Percentiles rank a stretch among this genome's conserved stretches.
These are phyloP conservation scores for Xanthorhoe spadicearia DNA, from an alignment of 2,888 invertebrate genomes.

Conservation along the genomic window DNA sequence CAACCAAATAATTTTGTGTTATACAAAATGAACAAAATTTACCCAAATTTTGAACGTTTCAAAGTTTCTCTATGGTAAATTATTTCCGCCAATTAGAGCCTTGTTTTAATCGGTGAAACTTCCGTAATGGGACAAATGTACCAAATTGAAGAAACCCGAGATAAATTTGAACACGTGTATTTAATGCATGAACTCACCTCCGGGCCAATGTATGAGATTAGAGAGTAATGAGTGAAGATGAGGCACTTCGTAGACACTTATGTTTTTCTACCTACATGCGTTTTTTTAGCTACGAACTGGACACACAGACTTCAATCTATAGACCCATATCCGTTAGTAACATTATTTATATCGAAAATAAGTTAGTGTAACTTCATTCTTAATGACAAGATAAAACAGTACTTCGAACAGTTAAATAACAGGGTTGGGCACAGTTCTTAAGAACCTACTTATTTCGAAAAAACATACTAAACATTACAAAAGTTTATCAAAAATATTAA, in stretches of 20 bases:
- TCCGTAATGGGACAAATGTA: slow-evolving; percentile 23
- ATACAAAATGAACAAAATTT: neutral
- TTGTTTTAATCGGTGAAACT: slow-evolving; percentile 8
- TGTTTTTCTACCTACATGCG: slow-evolving; percentile 6
- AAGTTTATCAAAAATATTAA: too few relatives aligned
- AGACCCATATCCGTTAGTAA: too few relatives aligned
- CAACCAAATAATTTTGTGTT: too few relatives aligned
- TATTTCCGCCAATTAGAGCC: slow-evolving; percentile 19
- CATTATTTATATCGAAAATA: too few relatives aligned
- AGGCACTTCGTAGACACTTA: neutral
- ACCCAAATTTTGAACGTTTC: neutral
- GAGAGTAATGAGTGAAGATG: slow-evolving; percentile 26
- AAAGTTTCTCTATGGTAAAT: slow-evolving; percentile 7
- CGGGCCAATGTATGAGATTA: slow-evolving; percentile 34
- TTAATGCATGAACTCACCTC: slow-evolving; percentile 53
- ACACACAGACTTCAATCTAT: too few relatives aligned
- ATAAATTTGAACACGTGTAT: slow-evolving; percentile 53
- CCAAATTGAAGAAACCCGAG: slow-evolving; percentile 40
- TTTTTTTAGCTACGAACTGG: too few relatives aligned
- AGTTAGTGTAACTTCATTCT: too few relatives aligned
- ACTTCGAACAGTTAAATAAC: too few relatives aligned
- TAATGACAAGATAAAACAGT: too few relatives aligned
- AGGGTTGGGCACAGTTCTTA: too few relatives aligned
- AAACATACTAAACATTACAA: too few relatives aligned
- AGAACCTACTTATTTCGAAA: too few relatives aligned